Evolutionary conservation across 2,113 vertebrate species (phyloP).

Genomic region (Spheniscus mendiculus): DNA sequence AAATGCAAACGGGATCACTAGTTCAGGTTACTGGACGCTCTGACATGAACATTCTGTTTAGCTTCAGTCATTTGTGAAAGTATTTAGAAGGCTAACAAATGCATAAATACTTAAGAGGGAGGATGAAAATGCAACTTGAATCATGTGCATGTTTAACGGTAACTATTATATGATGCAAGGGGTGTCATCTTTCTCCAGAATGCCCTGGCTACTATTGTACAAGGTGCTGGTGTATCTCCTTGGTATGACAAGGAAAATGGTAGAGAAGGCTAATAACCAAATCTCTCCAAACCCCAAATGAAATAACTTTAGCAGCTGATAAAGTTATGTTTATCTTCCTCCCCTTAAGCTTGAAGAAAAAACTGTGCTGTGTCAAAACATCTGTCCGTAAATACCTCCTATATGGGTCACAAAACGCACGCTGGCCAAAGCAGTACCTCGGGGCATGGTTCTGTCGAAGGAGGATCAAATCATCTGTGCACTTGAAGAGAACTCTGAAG

Average conservation of each 20-base stretch:
- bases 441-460: background rate
- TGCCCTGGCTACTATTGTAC: background rate
- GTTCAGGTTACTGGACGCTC: background rate
- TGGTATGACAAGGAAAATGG: background rate
- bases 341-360: conserved; percentile 70
- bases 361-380: conserved; percentile 71
- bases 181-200: background rate
- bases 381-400: conserved; percentile 73
- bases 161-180: background rate
- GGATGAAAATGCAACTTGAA: background rate
- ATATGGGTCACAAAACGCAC: background rate
- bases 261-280: background rate
- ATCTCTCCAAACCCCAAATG: background rate
- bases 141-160: background rate
- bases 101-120: background rate
- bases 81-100: background rate
- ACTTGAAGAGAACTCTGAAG: background rate
- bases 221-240: background rate
- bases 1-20: background rate
- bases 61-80: background rate
- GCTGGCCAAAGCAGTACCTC: background rate
- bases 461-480: conserved; percentile 1
- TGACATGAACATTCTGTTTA: background rate
- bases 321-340: conserved; percentile 1
- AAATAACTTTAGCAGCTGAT: background rate